Base-by-base conservation (phyloP, 2,888 invertebrate species). In the Mythimna vitellina region DNA sequence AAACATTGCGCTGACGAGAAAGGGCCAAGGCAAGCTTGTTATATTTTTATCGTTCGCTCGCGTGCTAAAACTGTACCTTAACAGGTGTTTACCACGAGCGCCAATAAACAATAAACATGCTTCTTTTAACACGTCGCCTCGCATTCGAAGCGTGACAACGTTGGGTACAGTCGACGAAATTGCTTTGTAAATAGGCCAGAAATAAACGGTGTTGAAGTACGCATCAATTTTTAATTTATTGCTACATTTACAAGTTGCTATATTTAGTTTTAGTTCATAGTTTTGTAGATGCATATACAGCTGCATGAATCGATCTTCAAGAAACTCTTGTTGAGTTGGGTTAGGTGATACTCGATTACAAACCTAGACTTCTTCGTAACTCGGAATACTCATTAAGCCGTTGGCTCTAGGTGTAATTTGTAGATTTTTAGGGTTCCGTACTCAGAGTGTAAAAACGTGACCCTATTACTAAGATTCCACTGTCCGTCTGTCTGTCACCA, bases 51-150 rank as follows among this genome's bases (percentile, higher is more conserved):
- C 51, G n/a, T 20, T 14, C n/a, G 64, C 80, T 80, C 79, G 73
- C 67, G 56, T 74, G 57, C 12, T 60, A 25, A 65, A 67, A 79
- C 73, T 61, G 46, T 17, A 53, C 83, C 76, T 65, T 75, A 76
- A 80, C 62, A 61, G 62, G 58, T 85, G 78, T 78, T 80, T 81
- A 81, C 71, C 57, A 32, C 62, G 69, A 68, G 76, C 71, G 58
- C 69, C 74, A 67, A 85, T 85, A 78, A 77, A 85, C 85, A 84
- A 81, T 78, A 75, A 78, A 68, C 81, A 83, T 83, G 83, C 63
- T 85, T 78, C 75, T 85, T 84, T 85, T 83, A 81, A 78, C 85
- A 80, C 80, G 78, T 81, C 76, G 70, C 73, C 22, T 71, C 63
- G 69, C 46, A 67, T 73, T 73, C 56, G 32, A 25, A 70, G 77